A percentile compares a stretch with the other conserved stretches of the same genome.
Evolutionary conservation across 2,113 vertebrate species (phyloP).

Genomic region (Axis porcinus): DNA sequence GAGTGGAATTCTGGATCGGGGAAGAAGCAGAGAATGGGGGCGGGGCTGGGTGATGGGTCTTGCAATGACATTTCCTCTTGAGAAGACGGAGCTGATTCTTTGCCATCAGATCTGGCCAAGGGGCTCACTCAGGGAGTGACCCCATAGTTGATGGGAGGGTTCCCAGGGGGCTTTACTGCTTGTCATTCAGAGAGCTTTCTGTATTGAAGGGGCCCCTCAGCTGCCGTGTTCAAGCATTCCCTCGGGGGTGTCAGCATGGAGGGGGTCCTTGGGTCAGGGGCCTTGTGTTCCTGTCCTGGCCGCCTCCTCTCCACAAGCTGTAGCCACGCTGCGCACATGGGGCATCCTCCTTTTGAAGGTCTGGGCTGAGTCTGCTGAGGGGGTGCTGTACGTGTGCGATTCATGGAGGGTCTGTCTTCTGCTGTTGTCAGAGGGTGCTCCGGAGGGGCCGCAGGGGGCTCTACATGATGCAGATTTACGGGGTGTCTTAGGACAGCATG

Average conservation of each 20-base stretch:
- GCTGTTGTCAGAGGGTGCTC: background rate
- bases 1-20: background rate
- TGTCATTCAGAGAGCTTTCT: background rate
- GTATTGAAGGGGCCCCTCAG: background rate
- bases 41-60: background rate
- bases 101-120: background rate
- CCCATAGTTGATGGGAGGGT: background rate
- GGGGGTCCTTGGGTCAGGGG: background rate
- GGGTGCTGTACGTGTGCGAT: accelerated
- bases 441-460: background rate
- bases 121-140: background rate
- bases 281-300: accelerated
- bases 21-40: too few relatives aligned
- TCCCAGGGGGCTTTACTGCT: background rate
- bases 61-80: accelerated
- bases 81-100: background rate
- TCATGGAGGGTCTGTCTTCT: background rate
- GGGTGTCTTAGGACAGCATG: background rate
- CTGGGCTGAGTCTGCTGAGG: background rate
- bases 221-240: background rate
- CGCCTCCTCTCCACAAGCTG: background rate
- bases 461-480: background rate
- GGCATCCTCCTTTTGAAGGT: background rate
- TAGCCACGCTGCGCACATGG: accelerated
- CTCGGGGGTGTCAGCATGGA: too few relatives aligned